These are phyloP conservation scores for Cyclura pinguis DNA, from an alignment of 2,797 vertebrate genomes.

Conservation along the genomic window DNA sequence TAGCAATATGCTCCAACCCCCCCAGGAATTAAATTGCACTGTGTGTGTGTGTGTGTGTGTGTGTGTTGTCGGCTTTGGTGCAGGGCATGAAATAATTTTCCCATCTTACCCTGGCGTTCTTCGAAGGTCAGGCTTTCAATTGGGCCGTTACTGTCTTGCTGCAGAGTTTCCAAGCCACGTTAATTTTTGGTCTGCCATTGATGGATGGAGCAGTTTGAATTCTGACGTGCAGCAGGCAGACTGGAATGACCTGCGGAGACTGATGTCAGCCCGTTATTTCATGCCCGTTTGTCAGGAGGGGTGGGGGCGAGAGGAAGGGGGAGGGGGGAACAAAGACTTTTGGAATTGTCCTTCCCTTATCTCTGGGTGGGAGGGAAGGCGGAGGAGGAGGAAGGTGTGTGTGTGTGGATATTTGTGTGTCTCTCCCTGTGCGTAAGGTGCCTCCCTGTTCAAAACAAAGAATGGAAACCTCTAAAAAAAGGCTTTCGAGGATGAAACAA, in stretches of 20 bases:
- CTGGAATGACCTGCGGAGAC: conserved; percentile 83
- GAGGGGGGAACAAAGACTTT: conserved; percentile 10
- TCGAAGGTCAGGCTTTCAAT: conserved; percentile 83
- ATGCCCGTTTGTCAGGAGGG: conserved; percentile 81
- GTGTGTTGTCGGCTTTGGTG: conserved; percentile 73
- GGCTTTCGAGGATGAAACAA: not conserved
- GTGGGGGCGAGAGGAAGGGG: conserved; percentile 20
- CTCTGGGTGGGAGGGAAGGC: not conserved
- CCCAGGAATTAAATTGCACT: conserved; percentile 69
- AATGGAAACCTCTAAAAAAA: too few species aligned
- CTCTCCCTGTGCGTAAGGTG: too few species aligned
- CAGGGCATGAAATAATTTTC: conserved; percentile 83
- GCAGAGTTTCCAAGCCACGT: conserved; percentile 79
- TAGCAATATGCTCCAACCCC: conserved; percentile 39
- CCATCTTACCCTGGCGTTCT: conserved; percentile 71
- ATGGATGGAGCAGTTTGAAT: conserved; percentile 86
- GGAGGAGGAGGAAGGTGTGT: not conserved
- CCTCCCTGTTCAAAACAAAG: not conserved
- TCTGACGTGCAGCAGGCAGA: conserved; percentile 82
- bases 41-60: conserved; percentile 66
- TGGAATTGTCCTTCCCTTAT: not conserved
- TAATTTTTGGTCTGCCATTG: conserved; percentile 82
- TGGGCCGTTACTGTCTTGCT: conserved; percentile 81
- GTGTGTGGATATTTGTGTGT: not conserved
- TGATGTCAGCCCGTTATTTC: conserved; percentile 84